Base-by-base conservation (phyloP, 2,113 vertebrate species). In the Percina caprodes region DNA sequence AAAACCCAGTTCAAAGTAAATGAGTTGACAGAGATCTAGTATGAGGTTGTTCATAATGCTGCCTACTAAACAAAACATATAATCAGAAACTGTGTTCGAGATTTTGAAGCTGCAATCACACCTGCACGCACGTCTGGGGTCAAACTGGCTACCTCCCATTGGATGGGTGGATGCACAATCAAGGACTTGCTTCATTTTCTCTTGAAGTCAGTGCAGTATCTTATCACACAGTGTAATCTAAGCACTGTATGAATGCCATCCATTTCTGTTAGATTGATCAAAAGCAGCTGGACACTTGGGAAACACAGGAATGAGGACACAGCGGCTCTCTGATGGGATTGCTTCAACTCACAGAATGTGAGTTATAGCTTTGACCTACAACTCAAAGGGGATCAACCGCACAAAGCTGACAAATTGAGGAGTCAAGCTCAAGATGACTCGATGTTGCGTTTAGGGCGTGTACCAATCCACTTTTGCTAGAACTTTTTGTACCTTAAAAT, bases 331-430 rank as follows among this genome's bases (percentile, higher is more conserved):
- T 92, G 88, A 92, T 90, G 90, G 87, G 87, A 92, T 79, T 42
- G 71, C 88, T 80, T 86, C 89, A 82, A 83, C 77, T 86, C 82
- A 74, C 88, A 73, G 52, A 88, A 82, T 87, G 83, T 82, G 90
- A 92, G 88, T 89, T 92, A 93, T 90, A 84, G 90, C 88, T 91
- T 70, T 91, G 91, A 93, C 93, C 91, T 87, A 61, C 85, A 86
- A 92, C 79, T 89, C 79, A 90, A 88, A 92, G 42, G 62, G 89
- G 88, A 92, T 92, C 91, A 89, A 82, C 84, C 10, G 76, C 87
- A 84, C 84, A 86, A 86, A 90, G 75, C 86, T 48, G 84, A 91
- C 88, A 93, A 93, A 93, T 89, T 80, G 89, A 88, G 77, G 85
- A 83, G 81, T 84, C 80, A 59, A 77, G 24, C 67, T 74, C 39